Evolutionary conservation across 2,888 invertebrate genomes (phyloP).

Genomic region (Drosophila merina): DNA sequence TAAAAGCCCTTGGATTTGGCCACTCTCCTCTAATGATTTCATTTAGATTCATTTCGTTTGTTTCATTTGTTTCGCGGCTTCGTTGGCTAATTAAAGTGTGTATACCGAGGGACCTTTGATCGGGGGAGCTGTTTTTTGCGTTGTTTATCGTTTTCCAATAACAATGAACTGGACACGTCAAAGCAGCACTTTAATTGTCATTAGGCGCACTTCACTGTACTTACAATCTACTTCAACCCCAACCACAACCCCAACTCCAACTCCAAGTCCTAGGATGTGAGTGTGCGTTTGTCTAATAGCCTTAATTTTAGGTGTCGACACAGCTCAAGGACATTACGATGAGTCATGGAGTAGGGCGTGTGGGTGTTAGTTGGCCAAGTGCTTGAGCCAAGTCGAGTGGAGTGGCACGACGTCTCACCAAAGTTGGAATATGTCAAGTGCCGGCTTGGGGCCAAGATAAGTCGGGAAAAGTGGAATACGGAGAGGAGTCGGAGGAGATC

Average conservation of each 20-base stretch:
- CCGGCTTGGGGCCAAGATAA: slow-evolving; percentile 16
- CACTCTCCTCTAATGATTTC: slow-evolving; percentile 61
- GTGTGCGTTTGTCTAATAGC: slow-evolving; percentile 50
- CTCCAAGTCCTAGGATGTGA: neutral
- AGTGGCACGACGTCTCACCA: slow-evolving; percentile 26
- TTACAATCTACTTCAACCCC: slow-evolving; percentile 48
- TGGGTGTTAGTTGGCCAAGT: slow-evolving; percentile 45
- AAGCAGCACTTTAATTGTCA: slow-evolving; percentile 70
- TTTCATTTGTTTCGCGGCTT: slow-evolving; percentile 43
- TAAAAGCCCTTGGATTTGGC: slow-evolving; percentile 66
- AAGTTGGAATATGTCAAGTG: slow-evolving; percentile 65
- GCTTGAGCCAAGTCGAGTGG: slow-evolving; percentile 37
- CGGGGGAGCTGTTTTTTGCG: slow-evolving; percentile 31
- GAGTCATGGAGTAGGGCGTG: slow-evolving; percentile 31
- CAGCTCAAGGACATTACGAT: slow-evolving; percentile 66
- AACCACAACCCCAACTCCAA: slow-evolving; percentile 32
- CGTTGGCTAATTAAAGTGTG: slow-evolving; percentile 66
- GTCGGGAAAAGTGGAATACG: slow-evolving; percentile 2
- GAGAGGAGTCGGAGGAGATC: neutral
- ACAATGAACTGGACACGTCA: slow-evolving; percentile 22
- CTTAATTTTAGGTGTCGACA: slow-evolving; percentile 77
- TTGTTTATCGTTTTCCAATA: slow-evolving; percentile 72
- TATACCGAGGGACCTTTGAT: slow-evolving; percentile 48
- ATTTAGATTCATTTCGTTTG: slow-evolving; percentile 51
- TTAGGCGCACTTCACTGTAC: slow-evolving; percentile 67